Evolutionary conservation across 1,140 invertebrate species (phyloP).

Genomic region (Drosophila melanogaster): Release_6_plus_ISO1_MT NT_033779.5:6711001-6711500

Average conservation of each 20-base stretch:
- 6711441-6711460: slow-evolving; percentile 46
- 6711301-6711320: slow-evolving; percentile 59
- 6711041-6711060: background rate
- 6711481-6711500: slow-evolving; percentile 36
- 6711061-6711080: slow-evolving; percentile 29
- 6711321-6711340: slow-evolving; percentile 61
- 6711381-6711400: slow-evolving; percentile 63
- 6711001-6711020: background rate
- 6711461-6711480: slow-evolving; percentile 34
- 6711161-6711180: slow-evolving; percentile 56
- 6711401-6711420: slow-evolving; percentile 73
- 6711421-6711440: slow-evolving; percentile 44
- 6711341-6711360: slow-evolving; percentile 83
- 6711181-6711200: slow-evolving; percentile 51
- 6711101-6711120: slow-evolving; percentile 56
- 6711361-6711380: slow-evolving; percentile 78
- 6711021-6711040: background rate
- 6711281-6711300: slow-evolving; percentile 65
- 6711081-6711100: slow-evolving; percentile 29
- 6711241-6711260: slow-evolving; percentile 15
- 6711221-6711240: slow-evolving; percentile 61
- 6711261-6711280: slow-evolving; percentile 22
- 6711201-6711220: slow-evolving; percentile 70
- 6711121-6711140: slow-evolving; percentile 24
- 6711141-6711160: slow-evolving; percentile 71